A percentile compares a stretch with the other conserved stretches of the same genome.
Conservation (phyloP, 2,113 vertebrate genomes). For the Strix aluco region DNA sequence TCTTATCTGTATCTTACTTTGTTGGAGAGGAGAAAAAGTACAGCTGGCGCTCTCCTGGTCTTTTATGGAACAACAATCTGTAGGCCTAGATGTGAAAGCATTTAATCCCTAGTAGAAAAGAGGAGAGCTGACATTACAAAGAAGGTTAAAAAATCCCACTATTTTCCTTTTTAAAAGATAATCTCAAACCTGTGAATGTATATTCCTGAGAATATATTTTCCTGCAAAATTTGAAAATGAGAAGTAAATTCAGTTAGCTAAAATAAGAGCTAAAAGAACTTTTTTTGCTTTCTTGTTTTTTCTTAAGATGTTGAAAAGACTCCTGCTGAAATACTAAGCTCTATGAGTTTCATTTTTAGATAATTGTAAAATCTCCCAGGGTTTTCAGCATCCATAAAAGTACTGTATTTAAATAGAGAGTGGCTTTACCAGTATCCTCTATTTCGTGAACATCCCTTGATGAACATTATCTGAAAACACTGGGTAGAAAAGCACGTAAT, state of each 20-base stretch:
- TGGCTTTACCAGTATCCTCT: not conserved
- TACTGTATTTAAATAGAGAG: not conserved
- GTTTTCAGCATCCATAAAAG: not conserved
- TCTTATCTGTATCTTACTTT: not conserved
- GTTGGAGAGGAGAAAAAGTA: not conserved
- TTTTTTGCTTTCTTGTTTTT: not conserved
- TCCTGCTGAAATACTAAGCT: not conserved
- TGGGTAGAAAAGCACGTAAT: not conserved
- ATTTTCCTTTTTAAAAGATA: not conserved
- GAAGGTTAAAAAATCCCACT: not conserved
- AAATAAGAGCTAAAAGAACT: not conserved
- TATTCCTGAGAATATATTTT: not conserved
- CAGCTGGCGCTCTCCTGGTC: not conserved
- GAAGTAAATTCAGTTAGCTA: not conserved
- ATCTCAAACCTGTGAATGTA: not conserved
- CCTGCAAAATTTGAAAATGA: not conserved
- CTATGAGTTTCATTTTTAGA: not conserved
- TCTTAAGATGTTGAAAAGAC: not conserved
- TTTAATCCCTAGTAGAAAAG: not conserved
- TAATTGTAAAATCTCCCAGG: not conserved
- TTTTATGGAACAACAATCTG: not conserved
- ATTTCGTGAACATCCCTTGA: not conserved
- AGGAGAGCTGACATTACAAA: not conserved
- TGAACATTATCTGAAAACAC: not conserved
- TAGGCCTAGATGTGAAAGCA: not conserved